phyloP scores from a whole-genome alignment of 2,888 invertebrate species.

The Tinea semifulvella region DNA sequence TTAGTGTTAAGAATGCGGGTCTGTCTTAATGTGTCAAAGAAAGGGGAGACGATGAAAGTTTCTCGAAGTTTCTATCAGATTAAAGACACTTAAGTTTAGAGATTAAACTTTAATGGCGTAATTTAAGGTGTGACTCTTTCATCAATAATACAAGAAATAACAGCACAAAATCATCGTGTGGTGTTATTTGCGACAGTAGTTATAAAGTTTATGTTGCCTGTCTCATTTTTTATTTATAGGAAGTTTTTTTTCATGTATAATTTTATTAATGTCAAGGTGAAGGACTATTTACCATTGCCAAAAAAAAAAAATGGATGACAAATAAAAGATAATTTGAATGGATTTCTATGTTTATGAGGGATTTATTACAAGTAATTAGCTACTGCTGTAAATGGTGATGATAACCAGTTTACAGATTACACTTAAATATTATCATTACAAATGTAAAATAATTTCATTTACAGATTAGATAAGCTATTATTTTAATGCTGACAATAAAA shows the following conservation, averaged over 20 bases:
- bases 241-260: too few species aligned
- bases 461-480: conserved; percentile 6
- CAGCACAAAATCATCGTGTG: too few species aligned
- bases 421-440: not conserved
- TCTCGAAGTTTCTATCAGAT: not conserved
- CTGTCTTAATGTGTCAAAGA: too few species aligned
- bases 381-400: not conserved
- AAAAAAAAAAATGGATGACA: not conserved
- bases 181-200: too few species aligned
- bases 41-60: not conserved
- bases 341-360: conserved; percentile 3
- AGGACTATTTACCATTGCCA: too few species aligned
- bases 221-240: too few species aligned
- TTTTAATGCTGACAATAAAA: not conserved
- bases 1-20: too few species aligned
- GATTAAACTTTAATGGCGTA: too few species aligned
- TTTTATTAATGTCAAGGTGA: too few species aligned
- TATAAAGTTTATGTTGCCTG: too few species aligned
- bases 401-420: not conserved
- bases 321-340: not conserved
- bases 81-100: not conserved
- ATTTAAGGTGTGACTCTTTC: too few species aligned
- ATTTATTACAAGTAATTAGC: conserved; percentile 3
- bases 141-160: too few species aligned
- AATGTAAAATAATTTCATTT: conserved; percentile 5